Evolutionary conservation across 2,113 vertebrate species (phyloP).

Genomic region (Chloropsis cyanopogon): DNA sequence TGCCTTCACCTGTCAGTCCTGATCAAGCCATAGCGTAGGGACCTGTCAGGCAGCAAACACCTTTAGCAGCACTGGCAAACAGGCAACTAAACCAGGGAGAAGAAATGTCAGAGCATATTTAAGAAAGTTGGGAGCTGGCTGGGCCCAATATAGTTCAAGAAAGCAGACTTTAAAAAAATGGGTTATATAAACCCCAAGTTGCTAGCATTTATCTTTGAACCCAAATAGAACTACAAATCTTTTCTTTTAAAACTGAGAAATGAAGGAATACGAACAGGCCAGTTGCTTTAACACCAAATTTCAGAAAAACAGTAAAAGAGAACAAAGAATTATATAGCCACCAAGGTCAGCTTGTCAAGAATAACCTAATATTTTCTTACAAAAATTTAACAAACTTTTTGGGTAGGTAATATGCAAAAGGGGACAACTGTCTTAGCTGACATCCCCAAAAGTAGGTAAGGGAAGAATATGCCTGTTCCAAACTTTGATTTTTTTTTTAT

Average conservation of each 20-base stretch:
- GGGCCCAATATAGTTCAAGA: neutral
- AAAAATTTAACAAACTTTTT: neutral
- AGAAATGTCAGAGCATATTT: neutral
- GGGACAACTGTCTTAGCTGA: neutral
- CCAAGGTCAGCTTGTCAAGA: neutral
- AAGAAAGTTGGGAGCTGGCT: neutral
- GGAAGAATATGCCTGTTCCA: neutral
- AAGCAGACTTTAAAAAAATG: neutral
- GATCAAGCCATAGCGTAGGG: neutral
- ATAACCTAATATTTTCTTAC: neutral
- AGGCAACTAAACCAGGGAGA: neutral
- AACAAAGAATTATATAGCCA: neutral
- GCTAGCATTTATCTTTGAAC: neutral
- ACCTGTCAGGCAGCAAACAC: neutral
- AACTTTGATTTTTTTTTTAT: too few relatives aligned
- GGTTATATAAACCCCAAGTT: neutral
- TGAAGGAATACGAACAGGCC: neutral
- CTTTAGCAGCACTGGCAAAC: neutral
- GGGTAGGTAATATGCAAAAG: neutral
- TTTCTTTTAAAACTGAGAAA: neutral
- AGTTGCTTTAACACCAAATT: neutral
- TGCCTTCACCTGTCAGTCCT: neutral
- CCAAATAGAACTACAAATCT: neutral
- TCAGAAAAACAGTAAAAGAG: neutral
- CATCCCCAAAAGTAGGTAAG: rapidly evolving